Conservation (phyloP, 2,888 invertebrate genomes). For the Diadromus collaris region DNA sequence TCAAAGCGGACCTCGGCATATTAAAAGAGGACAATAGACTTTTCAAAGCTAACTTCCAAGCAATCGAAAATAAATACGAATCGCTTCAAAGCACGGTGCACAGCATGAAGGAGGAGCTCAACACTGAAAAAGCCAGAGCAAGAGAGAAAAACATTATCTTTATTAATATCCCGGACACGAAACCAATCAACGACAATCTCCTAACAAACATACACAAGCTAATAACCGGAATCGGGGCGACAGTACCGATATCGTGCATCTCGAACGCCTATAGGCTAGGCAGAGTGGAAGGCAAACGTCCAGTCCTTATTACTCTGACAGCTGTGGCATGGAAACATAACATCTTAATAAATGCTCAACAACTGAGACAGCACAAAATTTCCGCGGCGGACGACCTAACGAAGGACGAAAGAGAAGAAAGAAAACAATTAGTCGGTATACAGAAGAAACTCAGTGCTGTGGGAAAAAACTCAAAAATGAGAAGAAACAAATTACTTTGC, state of each 20-base stretch:
- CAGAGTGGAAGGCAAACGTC: neutral
- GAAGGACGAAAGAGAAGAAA: neutral
- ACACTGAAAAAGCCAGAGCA: neutral
- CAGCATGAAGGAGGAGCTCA: neutral
- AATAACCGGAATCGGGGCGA: neutral
- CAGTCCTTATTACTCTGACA: neutral
- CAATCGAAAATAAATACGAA: neutral
- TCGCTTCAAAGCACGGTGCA: neutral
- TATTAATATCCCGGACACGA: neutral
- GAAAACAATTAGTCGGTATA: neutral
- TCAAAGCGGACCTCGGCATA: neutral
- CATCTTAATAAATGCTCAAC: neutral
- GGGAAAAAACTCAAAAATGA: neutral
- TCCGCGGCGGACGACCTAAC: neutral
- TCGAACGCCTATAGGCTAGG: neutral
- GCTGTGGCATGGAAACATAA: neutral
- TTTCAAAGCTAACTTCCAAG: neutral
- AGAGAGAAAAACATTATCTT: neutral
- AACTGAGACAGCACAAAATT: neutral
- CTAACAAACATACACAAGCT: neutral
- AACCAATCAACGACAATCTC: neutral
- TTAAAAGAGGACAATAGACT: constrained; percentile 1
- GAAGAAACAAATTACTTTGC: neutral
- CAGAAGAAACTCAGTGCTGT: neutral
- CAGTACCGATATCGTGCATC: neutral